Evolutionary conservation across 2,797 vertebrate species (phyloP).

Genomic region (Lagocephalus sceleratus): DNA sequence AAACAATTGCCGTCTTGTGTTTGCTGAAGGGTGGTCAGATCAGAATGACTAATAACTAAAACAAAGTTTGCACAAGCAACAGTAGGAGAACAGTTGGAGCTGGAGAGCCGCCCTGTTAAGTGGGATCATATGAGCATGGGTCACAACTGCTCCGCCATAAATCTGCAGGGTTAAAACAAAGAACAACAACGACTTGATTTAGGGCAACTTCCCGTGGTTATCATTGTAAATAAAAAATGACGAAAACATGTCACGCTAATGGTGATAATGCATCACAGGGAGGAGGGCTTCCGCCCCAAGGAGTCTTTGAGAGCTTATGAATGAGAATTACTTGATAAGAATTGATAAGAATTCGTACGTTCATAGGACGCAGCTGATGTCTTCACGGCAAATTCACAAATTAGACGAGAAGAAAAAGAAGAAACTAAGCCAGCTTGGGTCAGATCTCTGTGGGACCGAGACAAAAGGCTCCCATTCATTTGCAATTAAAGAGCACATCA

Average conservation of each 20-base stretch:
- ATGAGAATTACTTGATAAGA: no score
- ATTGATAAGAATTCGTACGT: slow-evolving; percentile 7
- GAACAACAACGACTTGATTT: slow-evolving; percentile 30
- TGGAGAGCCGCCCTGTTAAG: not conserved
- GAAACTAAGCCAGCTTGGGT: no score
- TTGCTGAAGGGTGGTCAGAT: not conserved
- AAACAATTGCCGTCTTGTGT: not conserved
- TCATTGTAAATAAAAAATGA: slow-evolving; percentile 8
- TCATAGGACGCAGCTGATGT: slow-evolving; percentile 2
- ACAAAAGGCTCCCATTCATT: not conserved
- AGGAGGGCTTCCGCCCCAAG: slow-evolving; percentile 9
- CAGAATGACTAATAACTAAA: not conserved
- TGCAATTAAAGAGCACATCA: slow-evolving; percentile 20
- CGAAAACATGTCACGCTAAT: slow-evolving; percentile 23
- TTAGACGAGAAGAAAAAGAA: not conserved
- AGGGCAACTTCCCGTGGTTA: not conserved
- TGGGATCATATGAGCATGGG: slow-evolving; percentile 17
- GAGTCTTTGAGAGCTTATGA: not conserved
- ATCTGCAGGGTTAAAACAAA: slow-evolving; percentile 19
- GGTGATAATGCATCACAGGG: slow-evolving; percentile 38
- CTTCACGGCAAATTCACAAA: not conserved
- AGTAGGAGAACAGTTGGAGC: not conserved
- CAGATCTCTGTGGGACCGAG: no score
- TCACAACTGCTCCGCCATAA: slow-evolving; percentile 16
- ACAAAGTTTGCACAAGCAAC: not conserved